These are phyloP conservation scores for Ammospiza nelsoni DNA, from an alignment of 2,113 vertebrate species.

Conservation along the genomic window DNA sequence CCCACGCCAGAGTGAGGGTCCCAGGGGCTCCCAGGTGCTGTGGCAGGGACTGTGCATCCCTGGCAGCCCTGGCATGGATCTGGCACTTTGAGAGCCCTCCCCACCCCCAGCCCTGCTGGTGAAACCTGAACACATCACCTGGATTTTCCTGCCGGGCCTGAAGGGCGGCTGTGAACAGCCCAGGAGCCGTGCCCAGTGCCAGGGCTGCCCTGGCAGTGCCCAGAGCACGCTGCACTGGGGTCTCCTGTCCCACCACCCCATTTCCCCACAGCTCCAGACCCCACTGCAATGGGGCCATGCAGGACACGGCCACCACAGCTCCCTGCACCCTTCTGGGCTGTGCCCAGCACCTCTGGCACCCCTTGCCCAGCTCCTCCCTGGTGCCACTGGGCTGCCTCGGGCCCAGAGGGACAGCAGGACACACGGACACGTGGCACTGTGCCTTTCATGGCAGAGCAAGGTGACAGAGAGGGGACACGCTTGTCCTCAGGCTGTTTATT, in stretches of 20 bases:
- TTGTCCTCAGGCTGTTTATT: conserved; percentile 51
- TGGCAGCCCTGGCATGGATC: fast-evolving
- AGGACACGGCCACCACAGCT: fast-evolving
- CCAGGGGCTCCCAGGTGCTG: neutral
- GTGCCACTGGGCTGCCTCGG: neutral
- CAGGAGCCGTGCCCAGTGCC: neutral
- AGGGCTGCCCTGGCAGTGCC: neutral
- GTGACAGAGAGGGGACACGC: neutral
- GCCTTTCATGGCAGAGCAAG: neutral
- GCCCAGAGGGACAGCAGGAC: neutral
- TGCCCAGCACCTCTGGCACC: neutral
- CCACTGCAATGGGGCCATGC: fast-evolving
- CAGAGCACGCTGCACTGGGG: fast-evolving
- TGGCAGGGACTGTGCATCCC: neutral
- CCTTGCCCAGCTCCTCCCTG: neutral
- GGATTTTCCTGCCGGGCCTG: neutral
- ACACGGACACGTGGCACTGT: fast-evolving
- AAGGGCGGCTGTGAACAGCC: neutral
- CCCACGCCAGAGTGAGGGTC: fast-evolving
- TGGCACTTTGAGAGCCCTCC: neutral
- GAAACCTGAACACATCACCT: fast-evolving
- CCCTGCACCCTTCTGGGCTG: fast-evolving
- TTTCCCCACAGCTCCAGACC: neutral
- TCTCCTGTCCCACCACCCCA: neutral
- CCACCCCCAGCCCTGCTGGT: neutral